A percentile compares a stretch with the other conserved stretches of the same genome.
Conservation (phyloP, 2,113 vertebrate species). For the Capra hircus region DNA sequence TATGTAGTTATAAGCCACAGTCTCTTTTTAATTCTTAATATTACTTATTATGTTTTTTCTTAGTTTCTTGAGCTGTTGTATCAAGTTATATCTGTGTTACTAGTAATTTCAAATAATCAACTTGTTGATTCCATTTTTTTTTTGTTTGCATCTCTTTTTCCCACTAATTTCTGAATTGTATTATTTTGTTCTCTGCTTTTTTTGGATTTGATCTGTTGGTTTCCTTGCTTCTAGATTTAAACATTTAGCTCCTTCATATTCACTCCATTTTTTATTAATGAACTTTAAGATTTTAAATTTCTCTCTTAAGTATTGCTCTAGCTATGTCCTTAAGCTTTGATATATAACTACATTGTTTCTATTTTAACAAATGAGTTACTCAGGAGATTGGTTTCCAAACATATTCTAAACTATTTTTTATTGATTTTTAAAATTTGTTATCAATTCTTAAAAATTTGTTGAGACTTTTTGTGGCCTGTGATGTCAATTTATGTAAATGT, state of each 20-base stretch:
- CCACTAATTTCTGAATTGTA: neutral
- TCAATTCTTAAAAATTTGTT: neutral
- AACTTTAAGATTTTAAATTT: neutral
- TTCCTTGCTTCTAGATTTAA: neutral
- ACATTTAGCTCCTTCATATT: neutral
- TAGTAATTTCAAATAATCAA: neutral
- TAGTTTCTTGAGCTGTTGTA: neutral
- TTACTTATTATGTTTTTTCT: neutral
- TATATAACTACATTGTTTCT: neutral
- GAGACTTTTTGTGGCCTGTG: neutral
- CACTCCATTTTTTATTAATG: neutral
- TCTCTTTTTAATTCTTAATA: neutral
- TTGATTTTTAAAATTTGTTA: neutral
- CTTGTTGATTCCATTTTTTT: neutral
- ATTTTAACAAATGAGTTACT: neutral
- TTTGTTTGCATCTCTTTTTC: neutral
- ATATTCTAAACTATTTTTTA: neutral
- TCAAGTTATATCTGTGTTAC: neutral
- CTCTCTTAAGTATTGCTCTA: neutral
- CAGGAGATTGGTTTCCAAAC: neutral
- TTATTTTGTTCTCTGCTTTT: neutral
- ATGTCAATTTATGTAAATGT: neutral
- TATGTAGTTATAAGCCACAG: neutral
- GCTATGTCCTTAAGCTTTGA: neutral
- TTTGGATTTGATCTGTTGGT: neutral